Conservation (phyloP, 2,888 invertebrate species). For the Pyrocoelia pectoralis region DNA sequence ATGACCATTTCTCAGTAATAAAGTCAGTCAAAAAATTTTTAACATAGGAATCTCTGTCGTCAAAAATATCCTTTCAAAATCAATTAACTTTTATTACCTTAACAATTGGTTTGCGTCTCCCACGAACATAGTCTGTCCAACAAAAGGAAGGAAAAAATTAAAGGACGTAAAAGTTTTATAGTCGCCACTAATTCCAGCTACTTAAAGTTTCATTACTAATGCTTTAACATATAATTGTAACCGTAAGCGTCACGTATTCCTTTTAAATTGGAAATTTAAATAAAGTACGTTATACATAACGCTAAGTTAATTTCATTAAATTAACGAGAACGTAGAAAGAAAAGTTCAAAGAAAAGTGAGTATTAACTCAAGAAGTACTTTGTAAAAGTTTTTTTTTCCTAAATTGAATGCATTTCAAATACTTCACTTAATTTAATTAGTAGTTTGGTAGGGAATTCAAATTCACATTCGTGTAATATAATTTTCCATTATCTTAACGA, state of each 20-base stretch:
- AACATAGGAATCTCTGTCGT: slow-evolving; percentile 1
- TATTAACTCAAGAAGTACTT: neutral
- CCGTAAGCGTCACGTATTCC: neutral
- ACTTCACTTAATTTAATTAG: slow-evolving; percentile 30
- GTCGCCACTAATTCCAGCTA: slow-evolving; percentile 7
- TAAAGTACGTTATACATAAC: slow-evolving; percentile 4
- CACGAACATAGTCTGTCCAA: neutral
- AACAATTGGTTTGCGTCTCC: slow-evolving; percentile 1
- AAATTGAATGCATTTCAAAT: no score
- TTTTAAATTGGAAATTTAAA: slow-evolving; percentile 7
- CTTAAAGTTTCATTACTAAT: slow-evolving; percentile 10
- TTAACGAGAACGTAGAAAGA: slow-evolving; percentile 3
- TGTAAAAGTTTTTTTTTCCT: neutral
- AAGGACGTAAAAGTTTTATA: slow-evolving; percentile 5
- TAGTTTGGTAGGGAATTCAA: slow-evolving; percentile 29
- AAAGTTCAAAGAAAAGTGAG: neutral
- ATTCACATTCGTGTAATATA: slow-evolving; percentile 14
- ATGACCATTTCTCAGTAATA: neutral
- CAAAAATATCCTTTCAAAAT: slow-evolving; percentile 3
- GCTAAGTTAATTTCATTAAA: slow-evolving; percentile 5
- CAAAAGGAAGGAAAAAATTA: slow-evolving; percentile 7
- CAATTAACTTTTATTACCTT: slow-evolving; percentile 11
- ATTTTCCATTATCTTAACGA: slow-evolving; percentile 27
- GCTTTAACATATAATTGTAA: neutral
- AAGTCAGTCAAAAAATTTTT: neutral